Evolutionary conservation across 2,113 vertebrate genomes (phyloP).

Genomic region (human): GRCh38 chr7:11114001-11114500

Average conservation of each 20-base stretch:
- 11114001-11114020: neutral
- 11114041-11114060: neutral
- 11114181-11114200: neutral
- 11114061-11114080: neutral
- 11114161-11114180: neutral
- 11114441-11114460: constrained; percentile 76
- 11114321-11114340: constrained; percentile 49
- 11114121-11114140: neutral
- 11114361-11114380: constrained; percentile 80
- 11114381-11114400: constrained; percentile 70
- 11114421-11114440: constrained; percentile 76
- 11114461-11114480: constrained; percentile 78
- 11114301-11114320: constrained; percentile 1
- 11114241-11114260: neutral
- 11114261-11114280: neutral
- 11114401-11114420: constrained; percentile 68
- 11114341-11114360: constrained; percentile 59
- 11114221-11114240: constrained; percentile 11
- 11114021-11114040: neutral
- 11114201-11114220: neutral
- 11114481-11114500: constrained; percentile 66
- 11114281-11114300: constrained; percentile 44
- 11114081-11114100: neutral
- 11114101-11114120: neutral
- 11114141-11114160: neutral